Evolutionary conservation across 1,140 invertebrate species (phyloP).

Genomic region (Solen grandis): DNA sequence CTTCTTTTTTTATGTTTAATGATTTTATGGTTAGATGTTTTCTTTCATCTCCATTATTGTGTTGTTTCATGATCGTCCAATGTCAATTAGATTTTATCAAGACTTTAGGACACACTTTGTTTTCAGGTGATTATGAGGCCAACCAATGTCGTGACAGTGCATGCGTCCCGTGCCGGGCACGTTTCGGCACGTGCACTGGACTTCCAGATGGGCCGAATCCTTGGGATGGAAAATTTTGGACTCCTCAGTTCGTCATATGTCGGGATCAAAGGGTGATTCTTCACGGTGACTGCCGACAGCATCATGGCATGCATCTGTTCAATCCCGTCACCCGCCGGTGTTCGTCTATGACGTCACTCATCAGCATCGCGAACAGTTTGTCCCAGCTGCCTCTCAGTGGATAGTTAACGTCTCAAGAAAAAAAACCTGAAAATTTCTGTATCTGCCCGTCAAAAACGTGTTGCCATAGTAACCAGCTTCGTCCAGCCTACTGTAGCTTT

Average conservation of each 20-base stretch:
- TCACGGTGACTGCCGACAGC: slow-evolving; percentile 23
- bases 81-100: too few species aligned
- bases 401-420: too few species aligned
- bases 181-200: slow-evolving; percentile 18
- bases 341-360: slow-evolving; percentile 15
- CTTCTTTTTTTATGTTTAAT: too few species aligned
- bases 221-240: slow-evolving; percentile 23
- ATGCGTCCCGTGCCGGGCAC: slow-evolving; percentile 16
- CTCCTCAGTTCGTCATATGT: slow-evolving; percentile 32
- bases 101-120: neutral
- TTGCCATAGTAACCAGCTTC: too few species aligned
- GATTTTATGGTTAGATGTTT: too few species aligned
- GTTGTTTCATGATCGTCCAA: too few species aligned
- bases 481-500: too few species aligned
- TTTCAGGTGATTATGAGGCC: slow-evolving; percentile 38
- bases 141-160: slow-evolving; percentile 19
- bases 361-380: too few species aligned
- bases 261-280: slow-evolving; percentile 13
- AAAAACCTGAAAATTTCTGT: too few species aligned
- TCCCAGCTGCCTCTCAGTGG: too few species aligned
- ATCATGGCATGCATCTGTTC: slow-evolving; percentile 20
- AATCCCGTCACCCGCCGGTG: slow-evolving; percentile 29
- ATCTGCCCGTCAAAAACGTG: too few species aligned
- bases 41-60: too few species aligned
- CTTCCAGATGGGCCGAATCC: slow-evolving; percentile 19